Evolutionary conservation across 2,797 vertebrate species (phyloP), one percentile per base, ranked within the genome.

Genomic region (Tokudaia tokunoshimensis): DNA sequence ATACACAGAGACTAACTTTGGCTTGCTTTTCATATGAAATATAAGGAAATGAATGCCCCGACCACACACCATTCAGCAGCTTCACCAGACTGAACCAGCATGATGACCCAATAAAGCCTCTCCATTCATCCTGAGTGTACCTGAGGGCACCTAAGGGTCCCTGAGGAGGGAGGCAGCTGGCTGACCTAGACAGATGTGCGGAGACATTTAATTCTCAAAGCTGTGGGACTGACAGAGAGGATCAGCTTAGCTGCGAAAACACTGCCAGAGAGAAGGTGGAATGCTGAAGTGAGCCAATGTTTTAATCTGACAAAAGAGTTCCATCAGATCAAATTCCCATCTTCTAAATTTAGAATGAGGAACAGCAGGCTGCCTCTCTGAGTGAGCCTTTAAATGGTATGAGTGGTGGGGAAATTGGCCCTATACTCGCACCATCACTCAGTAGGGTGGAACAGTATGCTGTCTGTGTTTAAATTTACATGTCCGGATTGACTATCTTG

Each of bases 261-360:
- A 8, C 57, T 94, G 78, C 88, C 37, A 65, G 74, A 41, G 29
- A n/a, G 59, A 97, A 94, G 91, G 96, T 78, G n/a, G 81, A 29
- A 87, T 55, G 24, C 50, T 26, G 37, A 70, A 80, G 82, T 81
- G 88, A 96, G 91, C 26, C 57, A 41, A 75, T 83, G 74, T 87
- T 94, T 94, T 92, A 92, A 96, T 96, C 78, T 86, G 92, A 94
- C 52, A 72, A 92, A 90, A 94, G 81, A 83, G 83, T 96, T 91
- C 82, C 74, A 95, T 96, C 91, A 83, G 92, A 94, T 96, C 94
- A 91, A 83, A 92, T 91, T 94, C 94, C 47, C 75, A 9, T 81
- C 82, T 87, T 95, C 94, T 95, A 91, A 96, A 96, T 95, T 95
- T 95, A 97, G 96, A 88, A 50, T 55, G 70, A 91, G 94, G 90